phyloP scores from a whole-genome alignment of 1,140 invertebrate genomes.

The Diachasma alloeum region DNA sequence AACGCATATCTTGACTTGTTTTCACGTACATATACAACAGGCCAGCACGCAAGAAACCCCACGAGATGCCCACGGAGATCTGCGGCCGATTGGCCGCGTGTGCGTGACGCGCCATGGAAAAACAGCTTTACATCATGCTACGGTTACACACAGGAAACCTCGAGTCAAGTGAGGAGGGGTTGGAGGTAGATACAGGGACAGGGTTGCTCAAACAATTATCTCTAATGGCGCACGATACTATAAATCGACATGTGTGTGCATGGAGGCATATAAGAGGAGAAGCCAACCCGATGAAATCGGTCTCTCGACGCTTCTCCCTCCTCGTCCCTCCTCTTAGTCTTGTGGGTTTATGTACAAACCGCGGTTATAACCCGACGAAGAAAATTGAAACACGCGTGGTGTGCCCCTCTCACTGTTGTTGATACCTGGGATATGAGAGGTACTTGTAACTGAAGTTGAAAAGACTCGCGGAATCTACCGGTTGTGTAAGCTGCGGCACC shows the following conservation, averaged over 20 bases:
- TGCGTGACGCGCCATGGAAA: constrained; percentile 39
- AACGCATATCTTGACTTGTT: constrained; percentile 22
- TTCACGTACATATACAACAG: constrained; percentile 3
- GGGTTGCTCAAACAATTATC: constrained; percentile 57
- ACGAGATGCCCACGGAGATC: constrained; percentile 4
- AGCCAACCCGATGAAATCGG: constrained; percentile 51
- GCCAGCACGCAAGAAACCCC: constrained; percentile 3
- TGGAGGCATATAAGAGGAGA: constrained; percentile 24
- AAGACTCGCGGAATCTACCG: constrained; percentile 44
- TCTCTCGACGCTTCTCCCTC: constrained; percentile 23
- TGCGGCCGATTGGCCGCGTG: constrained; percentile 14
- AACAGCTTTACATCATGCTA: constrained; percentile 47
- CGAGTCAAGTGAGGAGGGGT: neutral
- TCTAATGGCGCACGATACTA: constrained; percentile 61
- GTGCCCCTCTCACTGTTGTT: neutral
- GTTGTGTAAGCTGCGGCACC: constrained; percentile 59
- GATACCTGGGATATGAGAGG: neutral
- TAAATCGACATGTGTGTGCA: constrained; percentile 56
- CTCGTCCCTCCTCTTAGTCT: neutral
- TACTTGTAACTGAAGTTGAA: constrained; percentile 12
- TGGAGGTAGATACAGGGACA: constrained; percentile 3
- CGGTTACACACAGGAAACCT: constrained; percentile 26
- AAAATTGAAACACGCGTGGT: constrained; percentile 49
- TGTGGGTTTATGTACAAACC: constrained; percentile 10
- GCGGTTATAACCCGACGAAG: constrained; percentile 28